Base-by-base conservation (phyloP, 1,140 invertebrate genomes). In the Helicoverpa armigera region DNA sequence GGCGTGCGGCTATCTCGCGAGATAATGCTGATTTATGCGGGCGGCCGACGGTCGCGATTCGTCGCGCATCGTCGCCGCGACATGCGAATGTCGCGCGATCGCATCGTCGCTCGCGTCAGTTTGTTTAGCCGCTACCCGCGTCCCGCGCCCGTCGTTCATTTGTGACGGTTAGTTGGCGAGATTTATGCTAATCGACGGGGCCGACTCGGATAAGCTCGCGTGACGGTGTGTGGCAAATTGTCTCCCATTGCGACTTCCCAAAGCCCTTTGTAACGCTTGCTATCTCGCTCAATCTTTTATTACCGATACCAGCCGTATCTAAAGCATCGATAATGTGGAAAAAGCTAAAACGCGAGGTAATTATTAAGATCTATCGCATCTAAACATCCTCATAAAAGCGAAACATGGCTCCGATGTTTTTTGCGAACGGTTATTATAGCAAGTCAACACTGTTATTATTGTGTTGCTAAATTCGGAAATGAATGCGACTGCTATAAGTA, bases 11-110 rank as follows among this genome's bases (percentile, higher is more conserved):
- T 95, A 95, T 95, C 94, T 95, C 91, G 88, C 88, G 88, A 94
- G 94, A 95, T 95, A 95, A 95, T 95, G 89, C 94, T 95, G 94
- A 95, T 94, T 95, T 95, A 95, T 95, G 88, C 88, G 89, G 86
- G 86, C 90, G 86, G 80, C 86, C 90, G 90, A 88, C 89, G 90
- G 88, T 86, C 90, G 90, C 89, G 91, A 95, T 94, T 94, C 89
- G 93, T 89, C 91, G 91, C 90, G 91, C 91, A 84, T 88, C 91
- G 89, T 90, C 91, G 89, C 88, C 82, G 90, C 86, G 88, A 89
- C 89, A 89, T 83, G 89, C 88, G 89, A 90, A 86, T 87, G 84
- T 82, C 84, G 86, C 84, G 87, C 86, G 82, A 84, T 83, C 84
- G 86, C 86, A 84, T 87, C 83, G 86, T 83, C 85, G 84, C 81